phyloP scores from a whole-genome alignment of 2,113 vertebrate genomes.

The Saguinus midas region DNA sequence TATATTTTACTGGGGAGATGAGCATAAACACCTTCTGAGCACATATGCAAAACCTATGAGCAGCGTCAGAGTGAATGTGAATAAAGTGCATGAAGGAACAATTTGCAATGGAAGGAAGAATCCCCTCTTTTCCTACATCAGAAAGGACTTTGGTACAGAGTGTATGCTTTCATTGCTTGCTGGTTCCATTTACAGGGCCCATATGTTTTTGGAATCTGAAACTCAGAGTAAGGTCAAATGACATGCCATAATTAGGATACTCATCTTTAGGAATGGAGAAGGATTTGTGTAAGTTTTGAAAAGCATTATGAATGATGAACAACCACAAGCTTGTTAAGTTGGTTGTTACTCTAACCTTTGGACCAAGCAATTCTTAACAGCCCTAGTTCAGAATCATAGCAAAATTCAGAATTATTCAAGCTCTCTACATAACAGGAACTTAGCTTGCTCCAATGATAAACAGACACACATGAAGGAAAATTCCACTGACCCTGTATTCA shows the following conservation, averaged over 20 bases:
- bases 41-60: background rate
- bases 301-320: constrained; percentile 52
- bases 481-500: constrained; percentile 57
- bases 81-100: background rate
- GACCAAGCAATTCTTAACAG: constrained; percentile 32
- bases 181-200: constrained; percentile 42
- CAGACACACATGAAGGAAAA: constrained; percentile 57
- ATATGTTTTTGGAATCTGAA: constrained; percentile 56
- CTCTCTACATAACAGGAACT: constrained; percentile 45
- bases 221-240: constrained; percentile 44
- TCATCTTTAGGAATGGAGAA: constrained; percentile 57
- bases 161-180: background rate
- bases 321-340: constrained; percentile 1
- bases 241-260: constrained; percentile 39
- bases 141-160: background rate
- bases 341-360: constrained; percentile 53
- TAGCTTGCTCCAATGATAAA: constrained; percentile 21
- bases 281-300: constrained; percentile 57
- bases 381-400: constrained; percentile 10
- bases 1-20: background rate
- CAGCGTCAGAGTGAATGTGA: background rate
- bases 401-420: constrained; percentile 54
- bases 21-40: background rate
- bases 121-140: background rate
- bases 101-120: background rate